Evolutionary conservation across 2,888 invertebrate genomes (phyloP).

Genomic region (Himalopsyche japonica): DNA sequence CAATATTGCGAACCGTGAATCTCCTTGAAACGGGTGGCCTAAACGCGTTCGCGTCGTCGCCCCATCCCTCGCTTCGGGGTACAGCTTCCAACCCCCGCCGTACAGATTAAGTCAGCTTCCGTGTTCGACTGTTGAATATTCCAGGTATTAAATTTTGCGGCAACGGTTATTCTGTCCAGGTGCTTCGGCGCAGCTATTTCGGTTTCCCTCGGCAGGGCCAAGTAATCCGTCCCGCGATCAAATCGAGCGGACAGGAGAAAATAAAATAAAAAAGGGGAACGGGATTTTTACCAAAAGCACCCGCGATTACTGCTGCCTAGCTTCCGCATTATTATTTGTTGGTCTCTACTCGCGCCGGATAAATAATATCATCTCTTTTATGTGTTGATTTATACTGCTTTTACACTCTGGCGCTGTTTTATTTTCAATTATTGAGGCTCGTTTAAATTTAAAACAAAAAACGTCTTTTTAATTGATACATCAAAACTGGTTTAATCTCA

Average conservation of each 20-base stretch:
- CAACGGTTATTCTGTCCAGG: conserved; percentile 13
- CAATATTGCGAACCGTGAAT: background rate
- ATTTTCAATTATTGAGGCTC: background rate
- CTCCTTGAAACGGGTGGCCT: background rate
- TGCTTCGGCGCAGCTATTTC: conserved; percentile 9
- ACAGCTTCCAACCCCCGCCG: background rate
- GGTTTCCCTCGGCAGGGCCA: conserved; percentile 5
- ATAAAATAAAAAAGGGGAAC: background rate
- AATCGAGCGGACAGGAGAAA: background rate
- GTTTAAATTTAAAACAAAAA: background rate
- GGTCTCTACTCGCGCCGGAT: background rate
- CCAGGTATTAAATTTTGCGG: conserved; percentile 24
- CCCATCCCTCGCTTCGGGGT: background rate
- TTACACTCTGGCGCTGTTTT: background rate
- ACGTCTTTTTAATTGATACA: background rate
- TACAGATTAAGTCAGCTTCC: background rate
- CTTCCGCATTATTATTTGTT: background rate
- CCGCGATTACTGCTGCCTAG: background rate
- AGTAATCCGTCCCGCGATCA: background rate
- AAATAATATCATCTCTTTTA: background rate
- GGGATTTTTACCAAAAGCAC: background rate
- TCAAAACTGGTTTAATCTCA: background rate
- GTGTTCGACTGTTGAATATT: conserved; percentile 10
- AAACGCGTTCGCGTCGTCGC: background rate
- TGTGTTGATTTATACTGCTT: background rate